These are phyloP conservation scores for Spinus olivaceus DNA, from an alignment of 2,797 vertebrate genomes.

Conservation along the genomic window DNA sequence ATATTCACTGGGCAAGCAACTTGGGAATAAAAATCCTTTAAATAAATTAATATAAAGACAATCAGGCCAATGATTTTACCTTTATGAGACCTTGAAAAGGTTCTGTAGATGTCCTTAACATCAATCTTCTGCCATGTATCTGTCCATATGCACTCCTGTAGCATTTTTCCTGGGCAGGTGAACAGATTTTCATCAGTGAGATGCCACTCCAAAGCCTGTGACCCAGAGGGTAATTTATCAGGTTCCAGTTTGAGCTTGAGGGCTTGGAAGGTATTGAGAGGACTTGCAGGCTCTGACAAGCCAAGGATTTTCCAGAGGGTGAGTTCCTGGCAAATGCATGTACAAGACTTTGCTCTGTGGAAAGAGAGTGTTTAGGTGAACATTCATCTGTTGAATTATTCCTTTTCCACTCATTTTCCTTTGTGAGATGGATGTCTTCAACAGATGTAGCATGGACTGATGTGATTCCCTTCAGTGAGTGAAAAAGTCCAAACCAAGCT, in stretches of 20 bases:
- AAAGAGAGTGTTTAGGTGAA: not conserved
- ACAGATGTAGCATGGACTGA: not conserved
- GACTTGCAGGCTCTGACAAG: not conserved
- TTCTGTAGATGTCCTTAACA: not conserved
- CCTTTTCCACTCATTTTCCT: not conserved
- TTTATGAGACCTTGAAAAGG: not conserved
- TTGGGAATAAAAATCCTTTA: not conserved
- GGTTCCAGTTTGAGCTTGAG: not conserved
- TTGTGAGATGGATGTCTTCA: not conserved
- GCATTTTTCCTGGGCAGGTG: not conserved
- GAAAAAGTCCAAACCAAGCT: not conserved
- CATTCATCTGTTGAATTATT: not conserved
- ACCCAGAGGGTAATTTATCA: not conserved
- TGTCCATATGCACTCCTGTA: not conserved
- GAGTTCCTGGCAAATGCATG: not conserved
- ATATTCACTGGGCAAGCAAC: not conserved
- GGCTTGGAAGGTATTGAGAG: not conserved
- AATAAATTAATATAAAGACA: not conserved
- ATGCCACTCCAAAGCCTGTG: not conserved
- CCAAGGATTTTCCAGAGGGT: not conserved
- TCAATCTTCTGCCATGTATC: not conserved
- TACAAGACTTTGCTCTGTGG: not conserved
- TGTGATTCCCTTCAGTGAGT: fast-evolving
- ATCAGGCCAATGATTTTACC: not conserved
- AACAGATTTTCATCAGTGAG: not conserved